Base-by-base conservation (phyloP, 1,140 invertebrate genomes). In the Lepidostoma basale region DNA sequence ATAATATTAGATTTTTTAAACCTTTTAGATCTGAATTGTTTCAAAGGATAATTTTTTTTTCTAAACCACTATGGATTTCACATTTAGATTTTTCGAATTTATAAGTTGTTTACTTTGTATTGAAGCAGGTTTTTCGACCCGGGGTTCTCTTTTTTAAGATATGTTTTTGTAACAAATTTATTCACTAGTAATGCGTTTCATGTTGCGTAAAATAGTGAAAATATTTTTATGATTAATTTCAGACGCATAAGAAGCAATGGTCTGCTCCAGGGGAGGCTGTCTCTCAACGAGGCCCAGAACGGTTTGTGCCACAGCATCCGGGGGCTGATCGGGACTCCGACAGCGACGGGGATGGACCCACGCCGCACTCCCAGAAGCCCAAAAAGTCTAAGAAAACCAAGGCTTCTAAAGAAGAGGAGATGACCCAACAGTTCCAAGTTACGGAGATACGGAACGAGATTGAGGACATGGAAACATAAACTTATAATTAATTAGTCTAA, bases 221-320 rank as follows among this genome's bases (percentile, higher is more conserved):
- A n/a, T n/a, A n/a, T n/a, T n/a, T n/a, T n/a, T n/a, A n/a, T n/a
- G n/a, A n/a, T n/a, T n/a, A n/a, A n/a, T 59, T 66, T 54, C 9
- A 74, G 70, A 59, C 65, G 22, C 65, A 74, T 3, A 72, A 68
- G 39, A 73, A 67, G 20, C 47, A 69, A 14, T 81, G 77, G 75
- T 76, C 74, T 0, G 79, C 78, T 3, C 80, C 79, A n/a, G 80
- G 80, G 26, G 76, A 78, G 49, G 74, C 76, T 1, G 74, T 74
- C 0, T 59, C 75, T 16, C 75, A 70, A 42, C 74, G 70, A 30
- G 73, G 33, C 64, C 73, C 77, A 47, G 73, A 73, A 47, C 74
- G 74, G 47, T 79, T 82, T 65, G 80, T 87, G 66, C 82, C 85
- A 1, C 81, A 83, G 23, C 88, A 87, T 80, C 86, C 86, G 49